Conservation (phyloP, 2,888 invertebrate species). For the Ganaspis brasiliensis region DNA sequence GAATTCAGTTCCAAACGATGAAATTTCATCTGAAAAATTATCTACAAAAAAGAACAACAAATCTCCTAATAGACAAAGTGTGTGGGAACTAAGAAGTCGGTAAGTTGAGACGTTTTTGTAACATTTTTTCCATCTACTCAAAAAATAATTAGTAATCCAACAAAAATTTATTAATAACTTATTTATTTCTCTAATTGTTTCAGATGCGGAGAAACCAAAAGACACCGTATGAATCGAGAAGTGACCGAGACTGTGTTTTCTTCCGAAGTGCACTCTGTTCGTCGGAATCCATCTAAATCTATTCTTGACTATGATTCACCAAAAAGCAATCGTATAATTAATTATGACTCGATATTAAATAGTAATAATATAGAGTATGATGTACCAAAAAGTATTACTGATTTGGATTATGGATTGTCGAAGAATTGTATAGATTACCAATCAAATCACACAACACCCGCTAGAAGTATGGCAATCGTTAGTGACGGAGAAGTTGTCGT, state of each 20-base stretch:
- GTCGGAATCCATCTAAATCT: conserved; percentile 80
- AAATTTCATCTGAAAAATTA: conserved; percentile 77
- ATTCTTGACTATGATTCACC: conserved; percentile 79
- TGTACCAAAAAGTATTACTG: conserved; percentile 77
- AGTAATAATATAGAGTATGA: conserved; percentile 80
- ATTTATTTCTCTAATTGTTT: no score
- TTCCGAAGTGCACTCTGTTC: conserved; percentile 84
- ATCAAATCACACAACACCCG: conserved; percentile 77
- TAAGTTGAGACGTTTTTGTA: conserved; percentile 73
- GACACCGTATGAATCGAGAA: conserved; percentile 81
- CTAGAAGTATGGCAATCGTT: conserved; percentile 81
- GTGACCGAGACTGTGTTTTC: conserved; percentile 85
- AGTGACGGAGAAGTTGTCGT: conserved; percentile 91
- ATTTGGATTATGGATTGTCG: conserved; percentile 78
- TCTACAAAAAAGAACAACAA: conserved; percentile 81
- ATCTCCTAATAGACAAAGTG: conserved; percentile 82
- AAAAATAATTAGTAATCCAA: no score
- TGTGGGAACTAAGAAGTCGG: conserved; percentile 84
- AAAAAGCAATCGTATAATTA: conserved; percentile 75
- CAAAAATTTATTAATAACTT: conserved; percentile 1
- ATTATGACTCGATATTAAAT: conserved; percentile 78
- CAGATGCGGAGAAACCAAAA: conserved; percentile 80
- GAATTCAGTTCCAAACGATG: conserved; percentile 78
- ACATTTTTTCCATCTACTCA: no score
- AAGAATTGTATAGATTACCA: conserved; percentile 78